A percentile compares a stretch with the other conserved stretches of the same genome.
These are phyloP conservation scores for Siniperca obscura DNA, from an alignment of 2,797 vertebrate species.

Conservation along the genomic window DNA sequence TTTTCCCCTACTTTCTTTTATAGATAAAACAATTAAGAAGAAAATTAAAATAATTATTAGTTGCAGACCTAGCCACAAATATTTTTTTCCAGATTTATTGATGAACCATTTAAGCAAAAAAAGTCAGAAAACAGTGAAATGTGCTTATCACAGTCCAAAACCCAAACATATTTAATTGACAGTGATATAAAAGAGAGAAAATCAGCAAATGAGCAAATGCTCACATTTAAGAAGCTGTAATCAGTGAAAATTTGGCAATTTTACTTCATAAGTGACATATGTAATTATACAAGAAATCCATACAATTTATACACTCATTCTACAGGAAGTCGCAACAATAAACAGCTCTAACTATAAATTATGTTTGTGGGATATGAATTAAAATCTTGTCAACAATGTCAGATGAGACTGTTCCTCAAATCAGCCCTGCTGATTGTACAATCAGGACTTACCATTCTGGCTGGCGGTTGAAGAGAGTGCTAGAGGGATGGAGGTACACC, in stretches of 20 bases:
- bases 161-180: too few species aligned
- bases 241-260: not conserved
- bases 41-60: not conserved
- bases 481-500: conserved; percentile 94
- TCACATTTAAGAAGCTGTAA: not conserved
- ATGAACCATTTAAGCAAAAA: not conserved
- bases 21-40: not conserved
- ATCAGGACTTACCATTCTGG: conserved; percentile 89
- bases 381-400: not conserved
- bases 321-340: not conserved
- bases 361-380: not conserved
- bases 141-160: not conserved
- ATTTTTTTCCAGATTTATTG: not conserved
- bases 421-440: not conserved
- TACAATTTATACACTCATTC: not conserved
- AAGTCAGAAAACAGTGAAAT: not conserved
- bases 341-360: not conserved
- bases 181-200: too few species aligned
- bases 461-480: conserved; percentile 93
- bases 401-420: not conserved
- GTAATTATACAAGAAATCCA: not conserved
- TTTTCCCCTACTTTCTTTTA: not conserved
- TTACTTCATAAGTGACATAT: too few species aligned
- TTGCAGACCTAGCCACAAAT: not conserved
- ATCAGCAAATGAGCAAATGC: not conserved